Percentiles rank a stretch among this genome's conserved stretches.
These are phyloP conservation scores for Trididemnum nubilum DNA, from an alignment of 23 tunicate species.

Conservation along the genomic window DNA sequence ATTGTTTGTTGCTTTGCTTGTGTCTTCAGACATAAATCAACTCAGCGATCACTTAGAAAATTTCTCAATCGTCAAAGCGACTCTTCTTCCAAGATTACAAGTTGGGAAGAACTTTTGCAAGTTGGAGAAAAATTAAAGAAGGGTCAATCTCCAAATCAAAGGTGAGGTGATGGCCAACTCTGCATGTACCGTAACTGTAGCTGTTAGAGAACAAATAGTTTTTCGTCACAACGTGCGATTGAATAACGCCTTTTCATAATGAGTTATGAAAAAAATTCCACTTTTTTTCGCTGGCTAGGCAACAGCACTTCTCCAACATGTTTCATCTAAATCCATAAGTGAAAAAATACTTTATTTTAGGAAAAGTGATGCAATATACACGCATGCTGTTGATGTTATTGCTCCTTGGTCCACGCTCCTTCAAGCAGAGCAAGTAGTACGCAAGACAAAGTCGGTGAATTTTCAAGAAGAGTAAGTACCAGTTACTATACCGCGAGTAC, in stretches of 20 bases:
- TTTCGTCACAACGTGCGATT: too few species aligned
- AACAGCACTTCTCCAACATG: too few species aligned
- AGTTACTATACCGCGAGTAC: too few species aligned
- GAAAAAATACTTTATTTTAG: too few species aligned
- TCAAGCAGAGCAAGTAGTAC: slow-evolving; percentile 52
- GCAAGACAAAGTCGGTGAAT: slow-evolving; percentile 19
- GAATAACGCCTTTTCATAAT: too few species aligned
- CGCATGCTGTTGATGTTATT: not conserved
- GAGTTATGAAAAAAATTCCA: too few species aligned
- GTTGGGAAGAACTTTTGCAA: not conserved
- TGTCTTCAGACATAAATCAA: not conserved
- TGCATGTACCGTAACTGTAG: too few species aligned
- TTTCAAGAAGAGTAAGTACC: slow-evolving; percentile 9
- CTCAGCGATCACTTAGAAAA: not conserved
- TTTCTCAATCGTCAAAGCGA: not conserved
- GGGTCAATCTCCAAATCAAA: not conserved
- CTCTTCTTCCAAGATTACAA: not conserved
- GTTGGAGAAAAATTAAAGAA: not conserved
- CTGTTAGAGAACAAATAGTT: too few species aligned
- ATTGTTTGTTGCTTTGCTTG: too few species aligned
- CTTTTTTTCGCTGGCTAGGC: too few species aligned
- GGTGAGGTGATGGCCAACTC: too few species aligned
- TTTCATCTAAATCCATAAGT: too few species aligned
- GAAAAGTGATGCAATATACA: not conserved
- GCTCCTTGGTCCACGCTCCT: slow-evolving; percentile 52